A percentile compares a stretch with the other conserved stretches of the same genome.
Evolutionary conservation across 2,113 vertebrate species (phyloP).

Genomic region (Siniperca knerii): DNA sequence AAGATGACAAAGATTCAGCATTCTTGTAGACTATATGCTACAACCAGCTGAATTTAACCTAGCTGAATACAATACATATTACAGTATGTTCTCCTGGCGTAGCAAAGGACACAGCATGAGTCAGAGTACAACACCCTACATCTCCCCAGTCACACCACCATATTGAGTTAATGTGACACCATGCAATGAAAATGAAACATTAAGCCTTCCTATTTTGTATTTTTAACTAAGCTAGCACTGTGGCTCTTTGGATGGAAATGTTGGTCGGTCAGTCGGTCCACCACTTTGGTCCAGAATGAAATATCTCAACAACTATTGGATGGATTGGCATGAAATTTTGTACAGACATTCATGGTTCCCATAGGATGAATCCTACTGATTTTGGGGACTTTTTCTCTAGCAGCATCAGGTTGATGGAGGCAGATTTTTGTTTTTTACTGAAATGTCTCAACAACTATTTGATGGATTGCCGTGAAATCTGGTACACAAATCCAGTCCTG

Average conservation of each 20-base stretch:
- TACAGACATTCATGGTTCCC: background rate
- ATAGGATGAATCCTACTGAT: background rate
- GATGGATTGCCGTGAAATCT: background rate
- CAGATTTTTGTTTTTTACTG: background rate
- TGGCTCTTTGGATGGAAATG: background rate
- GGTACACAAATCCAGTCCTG: background rate
- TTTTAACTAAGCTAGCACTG: background rate
- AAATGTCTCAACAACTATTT: background rate
- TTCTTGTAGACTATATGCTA: background rate
- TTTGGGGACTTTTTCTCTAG: background rate
- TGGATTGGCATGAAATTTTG: background rate
- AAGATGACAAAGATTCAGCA: background rate
- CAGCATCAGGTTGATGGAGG: too few relatives aligned
- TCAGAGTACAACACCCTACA: slow-evolving; percentile 23
- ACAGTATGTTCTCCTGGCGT: background rate
- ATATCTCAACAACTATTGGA: background rate
- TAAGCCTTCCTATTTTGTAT: background rate
- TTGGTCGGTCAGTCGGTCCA: background rate
- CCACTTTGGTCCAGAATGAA: background rate
- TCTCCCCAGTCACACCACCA: background rate
- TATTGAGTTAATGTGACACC: background rate
- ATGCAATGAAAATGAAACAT: slow-evolving; percentile 1
- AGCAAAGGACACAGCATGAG: slow-evolving; percentile 6
- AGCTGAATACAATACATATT: slow-evolving; percentile 1
- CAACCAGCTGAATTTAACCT: slow-evolving; percentile 33